phyloP scores from a whole-genome alignment of 1,140 invertebrate species.

The Andricus grossulariae region DNA sequence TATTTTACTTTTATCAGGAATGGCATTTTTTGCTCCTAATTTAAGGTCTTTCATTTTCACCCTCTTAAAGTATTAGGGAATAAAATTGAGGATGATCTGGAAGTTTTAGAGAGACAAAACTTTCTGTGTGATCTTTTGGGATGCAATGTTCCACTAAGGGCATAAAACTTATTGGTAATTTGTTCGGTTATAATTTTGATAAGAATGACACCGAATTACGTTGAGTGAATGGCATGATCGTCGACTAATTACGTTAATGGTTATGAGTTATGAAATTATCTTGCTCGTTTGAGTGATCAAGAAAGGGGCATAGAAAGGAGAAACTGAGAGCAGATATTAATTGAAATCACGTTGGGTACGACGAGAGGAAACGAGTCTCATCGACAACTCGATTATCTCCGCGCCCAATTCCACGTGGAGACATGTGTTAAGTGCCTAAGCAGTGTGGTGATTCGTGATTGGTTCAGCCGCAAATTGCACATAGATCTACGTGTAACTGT shows the following conservation, averaged over 20 bases:
- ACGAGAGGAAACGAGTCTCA: conserved; percentile 49
- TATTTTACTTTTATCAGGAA: too few relatives aligned
- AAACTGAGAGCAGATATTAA: conserved; percentile 53
- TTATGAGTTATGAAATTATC: conserved; percentile 24
- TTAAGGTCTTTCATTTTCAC: too few relatives aligned
- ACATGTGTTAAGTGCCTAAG: conserved; percentile 37
- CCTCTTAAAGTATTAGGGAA: too few relatives aligned
- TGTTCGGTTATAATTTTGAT: too few relatives aligned
- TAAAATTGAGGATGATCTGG: too few relatives aligned
- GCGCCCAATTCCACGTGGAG: conserved; percentile 38
- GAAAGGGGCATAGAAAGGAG: conserved; percentile 32
- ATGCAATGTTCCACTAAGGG: too few relatives aligned
- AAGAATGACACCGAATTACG: too few relatives aligned
- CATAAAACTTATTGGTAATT: too few relatives aligned
- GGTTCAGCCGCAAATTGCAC: conserved; percentile 4
- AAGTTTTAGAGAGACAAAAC: too few relatives aligned
- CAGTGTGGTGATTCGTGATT: conserved; percentile 25
- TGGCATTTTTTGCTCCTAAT: too few relatives aligned
- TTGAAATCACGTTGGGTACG: conserved; percentile 53
- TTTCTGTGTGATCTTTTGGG: too few relatives aligned
- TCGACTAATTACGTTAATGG: neutral
- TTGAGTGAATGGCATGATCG: conserved; percentile 7
- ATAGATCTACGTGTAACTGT: conserved; percentile 14
- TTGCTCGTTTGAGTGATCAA: neutral
- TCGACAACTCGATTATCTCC: conserved; percentile 51